A percentile compares a stretch with the other conserved stretches of the same genome.
These are phyloP conservation scores for Nomada fabriciana DNA, from an alignment of 2,888 invertebrate species.

Conservation along the genomic window DNA sequence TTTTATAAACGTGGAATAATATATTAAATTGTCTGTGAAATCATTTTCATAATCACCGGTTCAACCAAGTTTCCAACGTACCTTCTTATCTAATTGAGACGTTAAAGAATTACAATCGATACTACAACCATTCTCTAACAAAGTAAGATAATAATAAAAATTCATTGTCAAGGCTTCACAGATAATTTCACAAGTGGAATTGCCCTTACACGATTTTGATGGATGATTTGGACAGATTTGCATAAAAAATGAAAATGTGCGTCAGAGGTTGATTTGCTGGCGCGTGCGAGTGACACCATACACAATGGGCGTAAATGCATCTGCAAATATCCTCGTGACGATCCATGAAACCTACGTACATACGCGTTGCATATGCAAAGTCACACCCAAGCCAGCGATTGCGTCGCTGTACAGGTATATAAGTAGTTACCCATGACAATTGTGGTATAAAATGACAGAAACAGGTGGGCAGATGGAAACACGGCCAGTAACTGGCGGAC, in stretches of 20 bases:
- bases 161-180: too few species aligned
- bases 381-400: slow-evolving; percentile 28
- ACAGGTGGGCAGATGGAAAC: slow-evolving; percentile 27
- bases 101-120: too few species aligned
- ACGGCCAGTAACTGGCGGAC: slow-evolving; percentile 1
- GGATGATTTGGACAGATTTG: background rate
- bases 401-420: slow-evolving; percentile 1
- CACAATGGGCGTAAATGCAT: slow-evolving; percentile 48
- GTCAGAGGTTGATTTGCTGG: slow-evolving; percentile 15
- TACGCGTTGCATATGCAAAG: slow-evolving; percentile 32
- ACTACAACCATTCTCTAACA: too few species aligned
- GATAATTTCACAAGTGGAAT: too few species aligned
- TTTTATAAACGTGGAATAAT: too few species aligned
- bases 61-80: too few species aligned
- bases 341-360: background rate
- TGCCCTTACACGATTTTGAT: background rate
- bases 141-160: too few species aligned
- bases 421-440: slow-evolving; percentile 18
- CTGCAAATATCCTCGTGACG: slow-evolving; percentile 35
- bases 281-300: slow-evolving; percentile 30
- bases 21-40: too few species aligned
- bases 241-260: background rate
- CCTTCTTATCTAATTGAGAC: too few species aligned
- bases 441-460: slow-evolving; percentile 18
- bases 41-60: too few species aligned